Conservation (phyloP, 2,797 vertebrate genomes). For the Mionectes olivaceus region DNA sequence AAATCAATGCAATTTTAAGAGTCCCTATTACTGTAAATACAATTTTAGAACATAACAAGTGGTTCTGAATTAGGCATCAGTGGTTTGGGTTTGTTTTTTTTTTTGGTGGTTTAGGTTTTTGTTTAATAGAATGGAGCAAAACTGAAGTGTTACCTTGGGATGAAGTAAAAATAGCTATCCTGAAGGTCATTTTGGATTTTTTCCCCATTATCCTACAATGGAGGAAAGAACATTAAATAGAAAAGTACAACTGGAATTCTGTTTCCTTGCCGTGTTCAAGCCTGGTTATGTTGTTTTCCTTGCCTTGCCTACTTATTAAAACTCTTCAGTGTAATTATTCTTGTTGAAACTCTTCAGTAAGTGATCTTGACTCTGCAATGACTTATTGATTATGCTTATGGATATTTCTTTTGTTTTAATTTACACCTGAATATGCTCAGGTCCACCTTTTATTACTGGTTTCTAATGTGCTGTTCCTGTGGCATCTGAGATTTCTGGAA, state of each 20-base stretch:
- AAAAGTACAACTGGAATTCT: not conserved
- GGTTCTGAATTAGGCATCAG: not conserved
- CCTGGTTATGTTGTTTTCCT: not conserved
- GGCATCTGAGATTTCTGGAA: not conserved
- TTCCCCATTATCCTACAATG: not conserved
- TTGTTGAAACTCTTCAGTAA: not conserved
- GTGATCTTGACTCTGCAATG: not conserved
- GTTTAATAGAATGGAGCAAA: not conserved
- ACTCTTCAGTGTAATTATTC: not conserved
- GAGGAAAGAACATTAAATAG: not conserved
- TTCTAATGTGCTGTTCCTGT: not conserved
- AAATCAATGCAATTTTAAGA: not conserved
- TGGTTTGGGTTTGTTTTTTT: not conserved
- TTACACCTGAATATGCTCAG: not conserved
- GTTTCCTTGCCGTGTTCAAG: not conserved
- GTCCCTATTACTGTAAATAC: not conserved
- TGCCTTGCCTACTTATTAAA: not conserved
- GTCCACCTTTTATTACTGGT: not conserved
- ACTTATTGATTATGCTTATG: not conserved
- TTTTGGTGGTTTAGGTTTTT: not conserved
- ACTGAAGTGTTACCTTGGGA: not conserved
- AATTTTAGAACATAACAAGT: not conserved
- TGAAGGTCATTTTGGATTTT: not conserved
- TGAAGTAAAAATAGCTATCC: constrained; percentile 15
- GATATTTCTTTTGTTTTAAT: not conserved